Percentiles rank a stretch among this genome's conserved stretches.
Evolutionary conservation across 53 echinoderm and acorn worm species (phyloP).

Genomic region (Holothuria scabra): DNA sequence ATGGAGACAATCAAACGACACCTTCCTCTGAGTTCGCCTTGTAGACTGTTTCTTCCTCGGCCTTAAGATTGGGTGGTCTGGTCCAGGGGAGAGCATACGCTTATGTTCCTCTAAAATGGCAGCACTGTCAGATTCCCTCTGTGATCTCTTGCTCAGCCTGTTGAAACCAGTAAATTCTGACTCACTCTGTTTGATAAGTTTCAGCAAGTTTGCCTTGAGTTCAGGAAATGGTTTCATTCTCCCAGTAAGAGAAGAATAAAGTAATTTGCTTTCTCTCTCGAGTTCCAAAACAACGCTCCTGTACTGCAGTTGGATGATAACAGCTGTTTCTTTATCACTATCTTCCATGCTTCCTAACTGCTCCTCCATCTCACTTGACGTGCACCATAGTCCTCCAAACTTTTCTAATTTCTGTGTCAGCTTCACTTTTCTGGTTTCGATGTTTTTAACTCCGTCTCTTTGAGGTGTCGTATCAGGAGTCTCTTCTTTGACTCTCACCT

Average conservation of each 20-base stretch:
- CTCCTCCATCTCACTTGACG: conserved; percentile 6
- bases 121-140: background rate
- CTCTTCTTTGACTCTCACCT: background rate
- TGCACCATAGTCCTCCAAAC: conserved; percentile 44
- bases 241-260: conserved; percentile 18
- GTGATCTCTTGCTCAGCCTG: background rate
- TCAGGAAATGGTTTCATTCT: conserved; percentile 24
- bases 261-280: conserved; percentile 20
- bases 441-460: background rate
- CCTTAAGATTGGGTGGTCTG: conserved; percentile 25
- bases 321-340: background rate
- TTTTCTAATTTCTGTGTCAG: conserved; percentile 15
- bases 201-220: conserved; percentile 9
- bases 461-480: background rate
- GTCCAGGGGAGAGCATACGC: conserved; percentile 1
- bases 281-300: conserved; percentile 31
- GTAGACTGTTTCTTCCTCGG: conserved; percentile 24
- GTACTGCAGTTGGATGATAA: conserved; percentile 36
- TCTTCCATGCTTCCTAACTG: background rate
- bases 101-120: conserved; percentile 8
- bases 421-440: conserved; percentile 15
- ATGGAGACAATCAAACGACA: conserved; percentile 18
- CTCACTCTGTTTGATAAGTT: conserved; percentile 16
- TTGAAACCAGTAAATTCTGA: background rate
- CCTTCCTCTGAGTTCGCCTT: conserved; percentile 7